A percentile compares a stretch with the other conserved stretches of the same genome.
phyloP scores from a whole-genome alignment of 2,797 vertebrate species.

The Gallirallus australis region DNA sequence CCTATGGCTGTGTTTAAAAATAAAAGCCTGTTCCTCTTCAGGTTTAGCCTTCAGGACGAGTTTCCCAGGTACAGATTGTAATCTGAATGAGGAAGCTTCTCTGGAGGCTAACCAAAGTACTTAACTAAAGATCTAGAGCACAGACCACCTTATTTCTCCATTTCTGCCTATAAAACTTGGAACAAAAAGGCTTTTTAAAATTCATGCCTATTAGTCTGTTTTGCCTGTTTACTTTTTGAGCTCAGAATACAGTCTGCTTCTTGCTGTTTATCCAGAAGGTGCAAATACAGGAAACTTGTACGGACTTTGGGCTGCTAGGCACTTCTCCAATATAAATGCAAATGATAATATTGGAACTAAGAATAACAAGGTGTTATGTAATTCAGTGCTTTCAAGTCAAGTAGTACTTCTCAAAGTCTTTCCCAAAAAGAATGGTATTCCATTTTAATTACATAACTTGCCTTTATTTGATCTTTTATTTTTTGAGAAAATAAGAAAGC shows the following conservation, averaged over 20 bases:
- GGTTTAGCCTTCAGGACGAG: neutral
- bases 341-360: conserved; percentile 5
- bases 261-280: neutral
- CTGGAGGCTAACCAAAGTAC: neutral
- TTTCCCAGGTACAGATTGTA: neutral
- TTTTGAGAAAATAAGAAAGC: neutral
- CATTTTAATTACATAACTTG: neutral
- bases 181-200: neutral
- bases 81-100: neutral
- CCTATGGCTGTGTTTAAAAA: neutral
- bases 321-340: conserved; percentile 35
- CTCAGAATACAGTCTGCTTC: neutral
- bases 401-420: neutral
- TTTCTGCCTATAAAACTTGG: neutral
- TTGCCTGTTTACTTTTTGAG: neutral
- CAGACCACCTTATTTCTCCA: neutral
- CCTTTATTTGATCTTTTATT: neutral
- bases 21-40: neutral
- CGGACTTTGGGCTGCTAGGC: neutral
- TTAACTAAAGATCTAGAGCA: neutral
- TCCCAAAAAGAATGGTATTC: neutral
- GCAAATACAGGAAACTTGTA: neutral
- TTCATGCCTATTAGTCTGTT: neutral
- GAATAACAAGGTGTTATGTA: neutral
- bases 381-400: conserved; percentile 4